Percentiles rank a stretch among this genome's conserved stretches.
Conservation (phyloP, 2,888 invertebrate genomes). For the Ceramica pisi region DNA sequence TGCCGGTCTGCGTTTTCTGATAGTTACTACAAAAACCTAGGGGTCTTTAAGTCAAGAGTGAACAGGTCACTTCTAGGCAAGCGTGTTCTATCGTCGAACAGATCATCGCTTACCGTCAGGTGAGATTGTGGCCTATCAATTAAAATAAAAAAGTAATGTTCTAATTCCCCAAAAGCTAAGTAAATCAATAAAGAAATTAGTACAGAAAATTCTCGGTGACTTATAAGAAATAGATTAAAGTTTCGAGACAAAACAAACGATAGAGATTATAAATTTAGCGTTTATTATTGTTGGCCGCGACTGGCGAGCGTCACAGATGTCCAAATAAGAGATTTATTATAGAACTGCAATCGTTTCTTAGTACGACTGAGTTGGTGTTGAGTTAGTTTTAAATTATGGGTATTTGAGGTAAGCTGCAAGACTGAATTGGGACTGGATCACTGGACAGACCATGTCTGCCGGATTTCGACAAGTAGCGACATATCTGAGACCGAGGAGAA, state of each 20-base stretch:
- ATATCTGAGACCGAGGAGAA: no score
- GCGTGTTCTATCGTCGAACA: no score
- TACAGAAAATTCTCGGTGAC: slow-evolving; percentile 12
- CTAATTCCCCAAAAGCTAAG: background rate
- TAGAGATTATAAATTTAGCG: slow-evolving; percentile 58
- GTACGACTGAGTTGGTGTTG: slow-evolving; percentile 20
- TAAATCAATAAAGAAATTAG: slow-evolving; percentile 6
- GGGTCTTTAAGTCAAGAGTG: no score
- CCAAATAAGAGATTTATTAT: slow-evolving; percentile 58
- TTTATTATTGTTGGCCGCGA: slow-evolving; percentile 63
- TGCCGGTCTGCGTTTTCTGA: no score
- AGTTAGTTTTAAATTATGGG: slow-evolving; percentile 6
- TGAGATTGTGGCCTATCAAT: no score
- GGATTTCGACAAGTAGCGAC: no score
- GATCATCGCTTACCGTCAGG: no score
- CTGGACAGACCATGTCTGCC: no score
- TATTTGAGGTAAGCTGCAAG: background rate
- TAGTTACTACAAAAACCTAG: no score
- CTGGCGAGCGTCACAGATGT: slow-evolving; percentile 48
- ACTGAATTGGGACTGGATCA: no score
- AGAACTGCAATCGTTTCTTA: slow-evolving; percentile 33
- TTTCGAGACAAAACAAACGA: slow-evolving; percentile 55
- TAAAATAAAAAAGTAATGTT: background rate
- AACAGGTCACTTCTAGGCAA: no score
- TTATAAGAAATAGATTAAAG: slow-evolving; percentile 46